phyloP scores from a whole-genome alignment of 2,797 vertebrate species.

The Crenichthys baileyi region DNA sequence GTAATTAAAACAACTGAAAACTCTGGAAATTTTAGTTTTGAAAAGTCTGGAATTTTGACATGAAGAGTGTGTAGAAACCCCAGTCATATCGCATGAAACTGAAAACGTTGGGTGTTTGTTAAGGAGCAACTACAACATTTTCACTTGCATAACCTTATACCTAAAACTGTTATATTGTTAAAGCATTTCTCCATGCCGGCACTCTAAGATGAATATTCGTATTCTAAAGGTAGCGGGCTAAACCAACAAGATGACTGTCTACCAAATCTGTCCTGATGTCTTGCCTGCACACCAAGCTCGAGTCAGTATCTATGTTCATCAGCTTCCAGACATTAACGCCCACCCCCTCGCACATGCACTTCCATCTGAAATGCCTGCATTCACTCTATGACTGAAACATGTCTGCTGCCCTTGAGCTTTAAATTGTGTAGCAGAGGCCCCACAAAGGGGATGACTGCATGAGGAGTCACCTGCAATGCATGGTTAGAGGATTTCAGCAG shows the following conservation, averaged over 20 bases:
- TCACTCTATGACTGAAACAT: constrained; percentile 66
- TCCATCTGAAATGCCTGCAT: constrained; percentile 45
- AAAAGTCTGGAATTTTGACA: too few relatives aligned
- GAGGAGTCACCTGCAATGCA: constrained; percentile 64
- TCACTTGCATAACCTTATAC: background rate
- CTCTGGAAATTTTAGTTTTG: too few relatives aligned
- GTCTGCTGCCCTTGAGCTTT: constrained; percentile 76
- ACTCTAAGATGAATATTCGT: background rate
- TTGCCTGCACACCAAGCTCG: constrained; percentile 35
- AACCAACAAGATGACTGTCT: constrained; percentile 16
- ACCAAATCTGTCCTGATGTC: constrained; percentile 20
- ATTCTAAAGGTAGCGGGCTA: background rate
- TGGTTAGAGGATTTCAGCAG: constrained; percentile 55
- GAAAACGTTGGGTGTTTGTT: background rate
- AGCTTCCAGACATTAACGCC: constrained; percentile 41
- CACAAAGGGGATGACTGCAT: constrained; percentile 38
- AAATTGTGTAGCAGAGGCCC: constrained; percentile 23
- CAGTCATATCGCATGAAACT: background rate
- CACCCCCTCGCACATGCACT: constrained; percentile 31
- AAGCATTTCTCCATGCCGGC: background rate
- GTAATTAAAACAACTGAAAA: too few relatives aligned
- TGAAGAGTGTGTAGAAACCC: background rate
- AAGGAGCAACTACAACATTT: background rate
- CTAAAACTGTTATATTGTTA: background rate
- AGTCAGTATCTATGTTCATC: constrained; percentile 37